These are phyloP conservation scores for Eidolon dupreanum DNA, from an alignment of 2,797 vertebrate species.

Conservation along the genomic window DNA sequence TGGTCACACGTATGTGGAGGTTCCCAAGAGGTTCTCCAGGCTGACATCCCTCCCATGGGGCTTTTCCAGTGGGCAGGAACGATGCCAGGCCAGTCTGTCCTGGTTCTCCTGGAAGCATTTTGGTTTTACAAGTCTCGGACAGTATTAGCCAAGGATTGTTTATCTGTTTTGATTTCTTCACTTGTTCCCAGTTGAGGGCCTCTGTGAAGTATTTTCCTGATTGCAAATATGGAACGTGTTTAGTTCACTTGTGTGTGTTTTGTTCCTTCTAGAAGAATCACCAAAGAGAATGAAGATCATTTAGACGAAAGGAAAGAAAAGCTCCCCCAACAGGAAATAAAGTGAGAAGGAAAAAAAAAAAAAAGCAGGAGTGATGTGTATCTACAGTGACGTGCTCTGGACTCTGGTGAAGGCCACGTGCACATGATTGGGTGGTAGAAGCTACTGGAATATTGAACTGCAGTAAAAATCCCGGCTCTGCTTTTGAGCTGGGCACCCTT, in stretches of 20 bases:
- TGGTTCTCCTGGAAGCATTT: not conserved
- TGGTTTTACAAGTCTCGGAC: slow-evolving; percentile 41
- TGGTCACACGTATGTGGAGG: not conserved
- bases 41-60: not conserved
- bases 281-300: slow-evolving; percentile 45
- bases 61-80: fast-evolving
- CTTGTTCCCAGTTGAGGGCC: slow-evolving; percentile 75
- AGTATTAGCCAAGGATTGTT: slow-evolving; percentile 46
- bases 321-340: not conserved
- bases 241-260: slow-evolving; percentile 45
- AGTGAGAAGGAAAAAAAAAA: not conserved
- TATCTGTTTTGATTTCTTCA: slow-evolving; percentile 57
- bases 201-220: slow-evolving; percentile 78
- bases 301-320: slow-evolving; percentile 26
- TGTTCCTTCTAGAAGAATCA: slow-evolving; percentile 17
- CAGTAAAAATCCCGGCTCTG: not conserved
- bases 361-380: not conserved
- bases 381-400: slow-evolving; percentile 45
- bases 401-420: not conserved
- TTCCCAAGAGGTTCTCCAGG: not conserved
- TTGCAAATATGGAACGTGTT: slow-evolving; percentile 74
- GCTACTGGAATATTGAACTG: not conserved
- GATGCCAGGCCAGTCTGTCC: not conserved
- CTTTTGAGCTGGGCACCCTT: not conserved
- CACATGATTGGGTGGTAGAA: not conserved